Conservation (phyloP, 2,113 vertebrate genomes). For the Pontoporia blainvillei region DNA sequence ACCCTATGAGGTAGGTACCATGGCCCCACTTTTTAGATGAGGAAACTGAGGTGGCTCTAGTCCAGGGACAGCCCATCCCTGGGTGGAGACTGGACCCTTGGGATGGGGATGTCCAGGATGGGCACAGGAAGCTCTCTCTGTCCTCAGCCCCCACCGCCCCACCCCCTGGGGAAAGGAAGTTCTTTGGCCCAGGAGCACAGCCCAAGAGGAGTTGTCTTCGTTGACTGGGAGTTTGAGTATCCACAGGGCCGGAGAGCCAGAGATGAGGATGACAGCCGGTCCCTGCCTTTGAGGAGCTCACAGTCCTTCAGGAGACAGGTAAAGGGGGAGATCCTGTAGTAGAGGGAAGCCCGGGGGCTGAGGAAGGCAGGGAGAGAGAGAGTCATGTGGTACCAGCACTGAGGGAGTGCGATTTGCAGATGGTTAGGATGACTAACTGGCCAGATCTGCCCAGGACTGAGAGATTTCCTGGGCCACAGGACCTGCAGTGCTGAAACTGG, state of each 20-base stretch:
- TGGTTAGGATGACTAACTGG: fast-evolving
- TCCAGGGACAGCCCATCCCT: not conserved
- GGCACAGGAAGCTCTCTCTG: not conserved
- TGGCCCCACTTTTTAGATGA: not conserved
- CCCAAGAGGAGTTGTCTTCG: not conserved
- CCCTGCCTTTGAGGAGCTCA: not conserved
- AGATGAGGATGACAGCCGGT: not conserved
- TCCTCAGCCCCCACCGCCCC: not conserved
- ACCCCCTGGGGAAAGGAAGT: not conserved
- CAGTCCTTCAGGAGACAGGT: not conserved
- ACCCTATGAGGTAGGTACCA: fast-evolving
- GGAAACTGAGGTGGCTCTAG: not conserved
- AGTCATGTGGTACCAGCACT: fast-evolving
- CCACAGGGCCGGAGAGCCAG: not conserved
- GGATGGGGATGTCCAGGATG: not conserved
- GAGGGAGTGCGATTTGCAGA: not conserved
- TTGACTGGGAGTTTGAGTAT: not conserved
- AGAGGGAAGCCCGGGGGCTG: not conserved
- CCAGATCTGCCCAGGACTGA: not conserved
- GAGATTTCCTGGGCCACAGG: not conserved
- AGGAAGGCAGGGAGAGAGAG: not conserved
- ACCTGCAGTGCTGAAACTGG: not conserved
- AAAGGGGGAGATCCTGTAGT: not conserved
- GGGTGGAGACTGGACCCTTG: not conserved
- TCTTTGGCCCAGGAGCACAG: not conserved